Conservation (phyloP, 2,113 vertebrate species). For the Myotis yumanensis region DNA sequence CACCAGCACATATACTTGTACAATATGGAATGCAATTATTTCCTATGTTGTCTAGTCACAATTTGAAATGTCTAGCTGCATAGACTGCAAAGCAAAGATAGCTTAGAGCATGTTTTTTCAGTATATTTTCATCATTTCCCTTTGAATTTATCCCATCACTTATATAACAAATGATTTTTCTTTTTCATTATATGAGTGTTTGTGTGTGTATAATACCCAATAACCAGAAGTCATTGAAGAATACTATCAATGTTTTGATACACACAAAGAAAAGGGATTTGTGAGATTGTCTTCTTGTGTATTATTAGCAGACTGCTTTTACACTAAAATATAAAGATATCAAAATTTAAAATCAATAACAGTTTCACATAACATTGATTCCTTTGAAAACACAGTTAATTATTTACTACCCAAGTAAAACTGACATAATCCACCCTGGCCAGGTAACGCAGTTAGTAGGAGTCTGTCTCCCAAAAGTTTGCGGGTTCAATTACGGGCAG, state of each 20-base stretch:
- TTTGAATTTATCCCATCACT: slow-evolving; percentile 25
- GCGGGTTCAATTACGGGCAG: neutral
- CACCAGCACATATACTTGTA: neutral
- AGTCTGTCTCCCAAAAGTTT: neutral
- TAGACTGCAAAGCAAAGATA: slow-evolving; percentile 36
- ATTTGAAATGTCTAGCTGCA: slow-evolving; percentile 54
- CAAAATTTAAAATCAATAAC: slow-evolving; percentile 38
- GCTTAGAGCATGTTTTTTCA: slow-evolving; percentile 30
- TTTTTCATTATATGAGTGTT: neutral
- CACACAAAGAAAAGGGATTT: neutral
- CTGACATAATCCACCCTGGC: neutral
- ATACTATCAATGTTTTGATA: neutral
- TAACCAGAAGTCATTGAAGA: slow-evolving; percentile 44
- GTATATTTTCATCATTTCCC: slow-evolving; percentile 41
- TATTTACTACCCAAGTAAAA: slow-evolving; percentile 11
- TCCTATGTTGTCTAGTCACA: slow-evolving; percentile 52
- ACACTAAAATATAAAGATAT: neutral
- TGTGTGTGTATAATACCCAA: neutral
- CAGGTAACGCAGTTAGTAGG: neutral
- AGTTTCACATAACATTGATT: neutral
- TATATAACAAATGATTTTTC: neutral
- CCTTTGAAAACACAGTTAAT: neutral
- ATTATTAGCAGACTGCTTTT: neutral
- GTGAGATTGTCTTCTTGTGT: neutral
- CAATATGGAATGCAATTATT: slow-evolving; percentile 20